A percentile compares a stretch with the other conserved stretches of the same genome.
Evolutionary conservation across 2,888 invertebrate genomes (phyloP).

Genomic region (Clitarchus hookeri): DNA sequence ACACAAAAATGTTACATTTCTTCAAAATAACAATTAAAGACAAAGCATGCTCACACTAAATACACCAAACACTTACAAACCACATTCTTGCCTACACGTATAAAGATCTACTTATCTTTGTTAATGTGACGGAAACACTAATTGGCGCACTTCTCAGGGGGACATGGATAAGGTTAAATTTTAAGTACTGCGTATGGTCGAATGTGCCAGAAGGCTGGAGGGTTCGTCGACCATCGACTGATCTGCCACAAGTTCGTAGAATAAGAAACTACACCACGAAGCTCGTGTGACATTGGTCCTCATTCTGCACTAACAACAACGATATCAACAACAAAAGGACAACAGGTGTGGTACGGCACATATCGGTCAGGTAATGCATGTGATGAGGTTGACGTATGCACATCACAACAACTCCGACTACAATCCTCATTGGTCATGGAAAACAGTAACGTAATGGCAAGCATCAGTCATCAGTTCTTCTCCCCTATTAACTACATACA

Average conservation of each 20-base stretch:
- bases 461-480: conserved; percentile 8
- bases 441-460: neutral
- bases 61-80: conserved; percentile 7
- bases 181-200: neutral
- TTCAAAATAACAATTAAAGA: neutral
- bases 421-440: conserved; percentile 14
- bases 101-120: conserved; percentile 14
- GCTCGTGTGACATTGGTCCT: neutral
- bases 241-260: neutral
- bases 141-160: neutral
- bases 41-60: neutral
- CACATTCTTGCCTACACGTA: conserved; percentile 14
- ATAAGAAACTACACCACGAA: neutral
- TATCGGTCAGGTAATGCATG: conserved; percentile 6
- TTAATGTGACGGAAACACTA: conserved; percentile 14
- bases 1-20: conserved; percentile 1
- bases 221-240: neutral
- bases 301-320: conserved; percentile 4
- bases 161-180: conserved; percentile 5
- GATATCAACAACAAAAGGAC: neutral
- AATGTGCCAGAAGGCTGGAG: conserved; percentile 14
- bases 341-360: conserved; percentile 14
- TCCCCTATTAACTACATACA: neutral
- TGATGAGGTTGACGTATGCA: neutral
- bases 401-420: neutral